Evolutionary conservation across 2,797 vertebrate species (phyloP).

Genomic region (Notoglanidium macrostoma): DNA sequence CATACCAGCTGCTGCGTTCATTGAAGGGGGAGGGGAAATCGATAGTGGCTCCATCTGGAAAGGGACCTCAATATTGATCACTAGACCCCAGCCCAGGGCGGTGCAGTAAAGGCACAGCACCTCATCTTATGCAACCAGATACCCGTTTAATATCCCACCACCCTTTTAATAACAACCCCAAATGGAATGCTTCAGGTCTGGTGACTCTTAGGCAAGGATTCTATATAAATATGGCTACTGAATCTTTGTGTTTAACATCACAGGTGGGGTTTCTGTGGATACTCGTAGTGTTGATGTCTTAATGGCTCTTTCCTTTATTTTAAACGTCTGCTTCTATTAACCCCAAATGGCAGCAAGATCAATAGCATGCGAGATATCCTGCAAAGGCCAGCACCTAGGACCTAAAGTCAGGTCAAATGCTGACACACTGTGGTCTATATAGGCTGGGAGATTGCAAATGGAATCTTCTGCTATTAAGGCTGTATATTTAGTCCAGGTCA

Average conservation of each 20-base stretch:
- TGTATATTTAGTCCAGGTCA: slow-evolving; percentile 60
- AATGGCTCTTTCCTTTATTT: slow-evolving; percentile 75
- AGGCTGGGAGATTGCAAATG: slow-evolving; percentile 67
- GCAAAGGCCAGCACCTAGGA: slow-evolving; percentile 70
- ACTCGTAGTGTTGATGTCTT: slow-evolving; percentile 64
- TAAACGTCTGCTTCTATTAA: slow-evolving; percentile 81
- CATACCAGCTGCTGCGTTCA: slow-evolving; percentile 74
- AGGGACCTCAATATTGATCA: slow-evolving; percentile 82
- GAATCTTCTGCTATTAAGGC: slow-evolving; percentile 63
- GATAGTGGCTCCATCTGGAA: slow-evolving; percentile 76
- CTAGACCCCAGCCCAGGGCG: slow-evolving; percentile 63
- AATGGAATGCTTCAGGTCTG: slow-evolving; percentile 66
- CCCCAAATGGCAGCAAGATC: slow-evolving; percentile 73
- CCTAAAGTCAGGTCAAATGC: slow-evolving; percentile 72
- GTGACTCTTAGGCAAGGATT: slow-evolving; percentile 63
- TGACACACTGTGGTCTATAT: slow-evolving; percentile 68
- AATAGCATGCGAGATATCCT: slow-evolving; percentile 67
- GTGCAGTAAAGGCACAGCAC: slow-evolving; percentile 54
- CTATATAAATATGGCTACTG: slow-evolving; percentile 68
- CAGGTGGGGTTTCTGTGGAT: slow-evolving; percentile 57
- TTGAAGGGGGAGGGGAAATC: slow-evolving; percentile 73
- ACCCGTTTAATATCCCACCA: slow-evolving; percentile 50
- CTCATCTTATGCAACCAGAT: slow-evolving; percentile 66
- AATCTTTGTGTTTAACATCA: slow-evolving; percentile 57
- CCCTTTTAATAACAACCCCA: slow-evolving; percentile 69